phyloP scores from a whole-genome alignment of 2,113 vertebrate species.

The Panthera leo region DNA sequence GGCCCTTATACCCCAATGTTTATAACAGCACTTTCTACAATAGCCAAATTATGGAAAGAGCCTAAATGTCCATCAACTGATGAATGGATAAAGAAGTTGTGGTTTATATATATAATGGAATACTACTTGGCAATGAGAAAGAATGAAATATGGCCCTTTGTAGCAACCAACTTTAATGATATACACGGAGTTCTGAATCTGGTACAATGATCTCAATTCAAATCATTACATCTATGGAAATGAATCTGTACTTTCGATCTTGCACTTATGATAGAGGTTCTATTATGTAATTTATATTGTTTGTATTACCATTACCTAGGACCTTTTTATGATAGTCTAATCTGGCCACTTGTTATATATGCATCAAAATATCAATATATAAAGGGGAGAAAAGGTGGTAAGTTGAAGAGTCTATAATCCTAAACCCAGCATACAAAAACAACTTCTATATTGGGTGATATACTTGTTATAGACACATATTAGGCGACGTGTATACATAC shows the following conservation, averaged over 20 bases:
- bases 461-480: not conserved
- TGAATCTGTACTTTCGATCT: not conserved
- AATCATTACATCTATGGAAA: not conserved
- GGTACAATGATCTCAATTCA: not conserved
- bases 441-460: not conserved
- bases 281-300: not conserved
- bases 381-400: not conserved
- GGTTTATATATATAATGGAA: no score
- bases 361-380: not conserved
- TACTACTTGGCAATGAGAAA: no score
- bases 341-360: not conserved
- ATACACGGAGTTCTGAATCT: not conserved
- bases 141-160: no score
- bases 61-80: no score
- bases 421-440: not conserved
- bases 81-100: no score
- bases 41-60: no score
- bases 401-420: not conserved
- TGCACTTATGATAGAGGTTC: not conserved
- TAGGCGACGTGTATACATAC: not conserved
- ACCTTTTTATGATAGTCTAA: not conserved
- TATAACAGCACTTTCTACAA: no score
- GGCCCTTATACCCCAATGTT: no score
- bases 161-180: not conserved
- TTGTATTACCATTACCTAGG: not conserved